Conservation (phyloP, 2,113 vertebrate genomes). For the Xyrauchen texanus region DNA sequence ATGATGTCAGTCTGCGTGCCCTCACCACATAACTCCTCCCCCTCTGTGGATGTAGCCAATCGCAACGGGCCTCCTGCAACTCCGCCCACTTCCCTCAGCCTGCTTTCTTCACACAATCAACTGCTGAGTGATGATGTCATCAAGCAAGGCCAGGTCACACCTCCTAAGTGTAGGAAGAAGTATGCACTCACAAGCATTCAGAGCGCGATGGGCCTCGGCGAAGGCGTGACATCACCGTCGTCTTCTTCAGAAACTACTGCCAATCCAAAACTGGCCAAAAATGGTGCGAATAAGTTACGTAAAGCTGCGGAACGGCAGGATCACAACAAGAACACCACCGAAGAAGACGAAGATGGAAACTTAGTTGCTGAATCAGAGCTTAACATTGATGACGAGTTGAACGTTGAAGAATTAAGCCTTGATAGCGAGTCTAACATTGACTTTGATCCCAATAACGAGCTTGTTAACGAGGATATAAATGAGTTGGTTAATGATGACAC, state of each 20-base stretch:
- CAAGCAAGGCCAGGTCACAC: constrained; percentile 84
- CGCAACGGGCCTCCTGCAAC: constrained; percentile 82
- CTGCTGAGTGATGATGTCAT: constrained; percentile 84
- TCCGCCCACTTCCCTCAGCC: constrained; percentile 88
- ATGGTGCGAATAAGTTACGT: constrained; percentile 93
- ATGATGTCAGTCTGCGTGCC: constrained; percentile 87
- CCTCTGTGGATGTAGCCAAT: constrained; percentile 81
- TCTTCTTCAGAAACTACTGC: constrained; percentile 66
- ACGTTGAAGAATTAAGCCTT: constrained; percentile 47
- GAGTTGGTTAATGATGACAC: constrained; percentile 45
- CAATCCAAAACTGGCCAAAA: constrained; percentile 93
- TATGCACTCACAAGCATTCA: constrained; percentile 93
- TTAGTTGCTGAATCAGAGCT: constrained; percentile 68
- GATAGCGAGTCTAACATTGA: constrained; percentile 29
- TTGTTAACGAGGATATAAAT: constrained; percentile 55
- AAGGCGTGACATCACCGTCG: constrained; percentile 67
- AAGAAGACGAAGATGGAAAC: constrained; percentile 61
- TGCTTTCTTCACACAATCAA: constrained; percentile 94
- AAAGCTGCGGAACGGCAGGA: constrained; percentile 90
- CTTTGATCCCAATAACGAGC: constrained; percentile 54
- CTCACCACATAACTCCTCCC: constrained; percentile 58
- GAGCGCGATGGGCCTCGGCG: constrained; percentile 90
- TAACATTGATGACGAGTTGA: constrained; percentile 52
- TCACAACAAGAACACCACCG: constrained; percentile 85
- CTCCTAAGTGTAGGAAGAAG: constrained; percentile 94